Conservation (phyloP, 2,113 vertebrate genomes). For the Crotalus horridus region DNA sequence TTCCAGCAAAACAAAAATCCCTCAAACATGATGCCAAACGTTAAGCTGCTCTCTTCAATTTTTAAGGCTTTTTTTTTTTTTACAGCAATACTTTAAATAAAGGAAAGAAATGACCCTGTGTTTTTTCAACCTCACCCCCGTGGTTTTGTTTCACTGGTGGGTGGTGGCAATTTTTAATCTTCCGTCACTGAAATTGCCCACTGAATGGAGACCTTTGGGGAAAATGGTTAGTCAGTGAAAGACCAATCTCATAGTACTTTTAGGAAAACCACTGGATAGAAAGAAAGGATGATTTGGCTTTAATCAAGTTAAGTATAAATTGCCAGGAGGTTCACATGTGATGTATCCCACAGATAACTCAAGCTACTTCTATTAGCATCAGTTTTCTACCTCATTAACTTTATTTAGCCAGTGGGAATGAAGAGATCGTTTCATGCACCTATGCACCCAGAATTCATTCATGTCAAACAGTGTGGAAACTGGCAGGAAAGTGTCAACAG, state of each 20-base stretch:
- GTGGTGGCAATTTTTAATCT: background rate
- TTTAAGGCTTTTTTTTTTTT: background rate
- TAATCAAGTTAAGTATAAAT: slow-evolving; percentile 53
- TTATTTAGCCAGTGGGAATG: slow-evolving; percentile 42
- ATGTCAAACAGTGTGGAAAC: slow-evolving; percentile 50
- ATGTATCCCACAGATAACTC: slow-evolving; percentile 33
- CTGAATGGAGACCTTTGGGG: background rate
- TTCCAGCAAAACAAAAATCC: background rate
- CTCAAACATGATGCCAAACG: background rate
- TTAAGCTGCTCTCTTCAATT: background rate
- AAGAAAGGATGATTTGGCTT: slow-evolving; percentile 45
- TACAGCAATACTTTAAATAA: background rate
- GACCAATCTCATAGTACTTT: slow-evolving; percentile 21
- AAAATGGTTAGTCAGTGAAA: slow-evolving; percentile 10
- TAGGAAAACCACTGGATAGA: slow-evolving; percentile 10
- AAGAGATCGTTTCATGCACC: background rate
- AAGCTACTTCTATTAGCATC: slow-evolving; percentile 53
- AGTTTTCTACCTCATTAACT: slow-evolving; percentile 62
- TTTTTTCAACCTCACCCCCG: background rate
- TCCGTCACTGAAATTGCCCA: slow-evolving; percentile 10
- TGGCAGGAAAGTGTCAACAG: slow-evolving; percentile 33
- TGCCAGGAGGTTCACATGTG: slow-evolving; percentile 32
- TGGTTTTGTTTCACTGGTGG: background rate
- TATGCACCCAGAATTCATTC: slow-evolving; percentile 14
- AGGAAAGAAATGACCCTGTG: background rate